A percentile compares a stretch with the other conserved stretches of the same genome.
phyloP scores from a whole-genome alignment of 2,888 invertebrate species.

The Hemaris fuciformis region DNA sequence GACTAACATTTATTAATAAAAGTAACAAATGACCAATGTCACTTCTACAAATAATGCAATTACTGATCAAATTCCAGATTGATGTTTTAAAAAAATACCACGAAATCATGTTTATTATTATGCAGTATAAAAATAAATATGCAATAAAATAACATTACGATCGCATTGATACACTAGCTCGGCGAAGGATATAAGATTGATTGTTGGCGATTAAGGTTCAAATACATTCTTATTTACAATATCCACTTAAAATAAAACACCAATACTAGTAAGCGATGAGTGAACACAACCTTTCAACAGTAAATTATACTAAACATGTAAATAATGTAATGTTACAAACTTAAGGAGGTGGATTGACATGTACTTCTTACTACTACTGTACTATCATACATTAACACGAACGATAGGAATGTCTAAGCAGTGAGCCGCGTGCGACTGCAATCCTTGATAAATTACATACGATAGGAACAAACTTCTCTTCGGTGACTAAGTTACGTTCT shows the following conservation, averaged over 20 bases:
- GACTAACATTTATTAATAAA: not conserved
- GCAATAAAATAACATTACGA: not conserved
- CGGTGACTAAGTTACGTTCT: slow-evolving; percentile 6
- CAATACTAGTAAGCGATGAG: slow-evolving; percentile 24
- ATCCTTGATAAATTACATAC: not conserved
- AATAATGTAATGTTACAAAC: slow-evolving; percentile 10
- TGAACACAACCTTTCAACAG: slow-evolving; percentile 34
- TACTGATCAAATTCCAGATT: not conserved
- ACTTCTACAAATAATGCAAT: not conserved
- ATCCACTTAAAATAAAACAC: slow-evolving; percentile 14
- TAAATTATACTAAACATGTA: slow-evolving; percentile 15
- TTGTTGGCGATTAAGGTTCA: slow-evolving; percentile 44
- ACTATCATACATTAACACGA: not conserved
- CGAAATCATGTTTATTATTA: not conserved
- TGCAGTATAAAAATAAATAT: not conserved
- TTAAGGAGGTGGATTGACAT: slow-evolving; percentile 11
- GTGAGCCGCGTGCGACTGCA: not conserved
- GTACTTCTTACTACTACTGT: not conserved
- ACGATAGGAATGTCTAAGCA: slow-evolving; percentile 14
- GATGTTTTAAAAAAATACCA: not conserved
- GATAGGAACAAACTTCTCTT: slow-evolving; percentile 8
- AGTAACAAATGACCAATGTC: not conserved
- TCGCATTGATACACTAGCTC: not conserved
- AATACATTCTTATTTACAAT: slow-evolving; percentile 39
- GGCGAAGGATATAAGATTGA: slow-evolving; percentile 12